Conservation (phyloP, 2,888 invertebrate species). For the Phrixothrix hirtus region DNA sequence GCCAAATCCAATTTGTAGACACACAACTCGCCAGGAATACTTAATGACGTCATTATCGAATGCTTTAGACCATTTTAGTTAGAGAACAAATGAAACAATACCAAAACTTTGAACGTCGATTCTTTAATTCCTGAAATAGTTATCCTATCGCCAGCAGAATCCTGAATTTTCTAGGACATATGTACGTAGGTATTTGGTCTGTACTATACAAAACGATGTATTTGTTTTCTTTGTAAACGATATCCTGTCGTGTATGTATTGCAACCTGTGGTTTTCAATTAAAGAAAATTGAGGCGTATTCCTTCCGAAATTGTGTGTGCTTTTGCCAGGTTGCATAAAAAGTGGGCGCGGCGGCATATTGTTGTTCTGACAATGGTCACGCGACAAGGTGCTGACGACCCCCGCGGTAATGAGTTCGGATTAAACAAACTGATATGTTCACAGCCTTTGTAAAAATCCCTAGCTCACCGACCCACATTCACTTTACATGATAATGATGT, state of each 20-base stretch:
- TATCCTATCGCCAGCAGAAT: no score
- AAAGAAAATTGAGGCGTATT: conserved; percentile 28
- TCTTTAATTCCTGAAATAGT: no score
- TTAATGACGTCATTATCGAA: conserved; percentile 30
- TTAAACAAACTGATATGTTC: conserved; percentile 32
- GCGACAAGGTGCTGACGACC: conserved; percentile 32
- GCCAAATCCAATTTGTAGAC: conserved; percentile 33
- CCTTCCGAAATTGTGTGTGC: conserved; percentile 14
- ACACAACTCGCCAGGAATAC: conserved; percentile 30
- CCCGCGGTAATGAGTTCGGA: conserved; percentile 31
- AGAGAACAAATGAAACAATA: conserved; percentile 21
- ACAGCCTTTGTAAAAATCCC: conserved; percentile 30
- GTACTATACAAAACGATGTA: conserved; percentile 15
- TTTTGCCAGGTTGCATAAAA: conserved; percentile 28
- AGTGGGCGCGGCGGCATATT: conserved; percentile 23
- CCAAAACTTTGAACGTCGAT: not conserved
- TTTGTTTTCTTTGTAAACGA: conserved; percentile 31
- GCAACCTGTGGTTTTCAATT: conserved; percentile 37
- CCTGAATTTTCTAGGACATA: no score
- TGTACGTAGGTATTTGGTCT: conserved; percentile 35
- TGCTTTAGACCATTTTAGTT: conserved; percentile 21
- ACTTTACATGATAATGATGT: conserved; percentile 33
- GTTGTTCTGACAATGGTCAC: conserved; percentile 29
- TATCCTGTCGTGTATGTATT: conserved; percentile 33
- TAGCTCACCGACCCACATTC: conserved; percentile 29